These are phyloP conservation scores for Berghia stephanieae DNA, from an alignment of 1,140 invertebrate species.

Conservation along the genomic window DNA sequence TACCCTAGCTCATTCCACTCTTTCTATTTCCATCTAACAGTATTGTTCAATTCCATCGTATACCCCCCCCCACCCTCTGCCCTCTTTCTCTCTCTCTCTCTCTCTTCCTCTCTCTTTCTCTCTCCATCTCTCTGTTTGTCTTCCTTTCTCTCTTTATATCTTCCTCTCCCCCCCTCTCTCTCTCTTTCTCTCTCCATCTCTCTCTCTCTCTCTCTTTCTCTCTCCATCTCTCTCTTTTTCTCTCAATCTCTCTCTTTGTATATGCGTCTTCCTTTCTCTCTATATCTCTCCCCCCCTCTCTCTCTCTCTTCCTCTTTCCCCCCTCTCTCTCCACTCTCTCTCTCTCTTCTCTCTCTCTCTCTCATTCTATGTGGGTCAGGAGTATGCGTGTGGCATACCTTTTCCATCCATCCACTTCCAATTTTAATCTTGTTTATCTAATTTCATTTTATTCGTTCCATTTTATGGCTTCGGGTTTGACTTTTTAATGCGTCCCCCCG, in stretches of 20 bases:
- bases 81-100: too few species aligned
- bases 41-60: background rate
- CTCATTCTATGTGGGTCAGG: too few species aligned
- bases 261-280: background rate
- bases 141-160: too few species aligned
- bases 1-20: background rate
- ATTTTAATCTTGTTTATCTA: background rate
- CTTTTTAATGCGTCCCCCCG: background rate
- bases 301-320: background rate
- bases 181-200: background rate
- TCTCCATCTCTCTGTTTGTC: too few species aligned
- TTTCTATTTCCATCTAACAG: background rate
- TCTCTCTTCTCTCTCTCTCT: background rate
- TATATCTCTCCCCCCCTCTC: background rate
- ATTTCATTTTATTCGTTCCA: too few species aligned
- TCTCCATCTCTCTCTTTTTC: background rate
- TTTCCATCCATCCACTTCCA: background rate
- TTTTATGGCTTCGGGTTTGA: background rate
- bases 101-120: too few species aligned
- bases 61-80: too few species aligned
- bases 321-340: background rate
- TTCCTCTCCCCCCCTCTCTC: background rate
- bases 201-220: too few species aligned
- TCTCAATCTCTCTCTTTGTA: background rate
- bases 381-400: too few species aligned